These are phyloP conservation scores for Ichneumon xanthorius DNA, from an alignment of 2,888 invertebrate species.

Conservation along the genomic window DNA sequence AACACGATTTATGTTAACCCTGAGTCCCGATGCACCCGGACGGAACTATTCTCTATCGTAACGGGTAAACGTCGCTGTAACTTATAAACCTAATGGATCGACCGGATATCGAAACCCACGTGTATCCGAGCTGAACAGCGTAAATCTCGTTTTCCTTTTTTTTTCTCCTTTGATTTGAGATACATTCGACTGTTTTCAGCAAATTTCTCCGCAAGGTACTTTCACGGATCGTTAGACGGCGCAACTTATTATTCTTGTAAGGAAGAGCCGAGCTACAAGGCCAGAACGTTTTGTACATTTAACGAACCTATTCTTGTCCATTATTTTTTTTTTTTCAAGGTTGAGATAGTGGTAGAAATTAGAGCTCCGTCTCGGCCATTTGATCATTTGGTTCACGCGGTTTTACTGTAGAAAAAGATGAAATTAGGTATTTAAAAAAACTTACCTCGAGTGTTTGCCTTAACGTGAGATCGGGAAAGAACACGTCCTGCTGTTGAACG, in stretches of 20 bases:
- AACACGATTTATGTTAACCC: conserved; percentile 41
- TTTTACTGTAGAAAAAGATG: not conserved
- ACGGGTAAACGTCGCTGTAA: not conserved
- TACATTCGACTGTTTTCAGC: not conserved
- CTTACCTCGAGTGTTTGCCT: conserved; percentile 90
- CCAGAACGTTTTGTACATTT: not conserved
- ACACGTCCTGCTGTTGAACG: conserved; percentile 93
- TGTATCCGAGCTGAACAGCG: not conserved
- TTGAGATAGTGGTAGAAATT: not conserved
- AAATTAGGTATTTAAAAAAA: conserved; percentile 21
- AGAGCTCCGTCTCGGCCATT: not conserved
- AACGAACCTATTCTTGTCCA: too few relatives aligned
- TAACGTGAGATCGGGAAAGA: conserved; percentile 92
- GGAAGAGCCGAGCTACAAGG: not conserved
- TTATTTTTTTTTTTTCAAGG: not conserved
- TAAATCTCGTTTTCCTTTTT: conserved; percentile 3
- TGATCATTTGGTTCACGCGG: not conserved
- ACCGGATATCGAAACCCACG: conserved; percentile 5
- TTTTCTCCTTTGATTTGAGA: not conserved
- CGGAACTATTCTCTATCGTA: conserved; percentile 30
- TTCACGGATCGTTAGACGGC: not conserved
- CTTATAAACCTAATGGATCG: conserved; percentile 3
- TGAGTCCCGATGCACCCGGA: conserved; percentile 32
- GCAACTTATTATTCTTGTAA: not conserved
- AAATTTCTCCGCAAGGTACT: not conserved